Evolutionary conservation across 2,888 invertebrate species (phyloP), one percentile per base, ranked within the genome.

Genomic region (Automeris io): DNA sequence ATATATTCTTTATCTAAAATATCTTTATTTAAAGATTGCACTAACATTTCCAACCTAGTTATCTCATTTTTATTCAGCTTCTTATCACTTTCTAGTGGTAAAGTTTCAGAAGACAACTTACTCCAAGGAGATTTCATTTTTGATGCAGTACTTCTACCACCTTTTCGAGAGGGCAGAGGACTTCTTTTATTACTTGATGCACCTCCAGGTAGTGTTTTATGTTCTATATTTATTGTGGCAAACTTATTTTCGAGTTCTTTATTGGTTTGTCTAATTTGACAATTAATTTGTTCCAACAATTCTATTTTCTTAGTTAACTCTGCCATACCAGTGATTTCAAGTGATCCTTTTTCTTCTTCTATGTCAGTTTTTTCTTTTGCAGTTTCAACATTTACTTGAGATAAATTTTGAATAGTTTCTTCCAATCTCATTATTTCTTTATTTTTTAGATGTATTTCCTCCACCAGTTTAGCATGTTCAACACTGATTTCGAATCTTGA

Each of bases 301-400:
- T 88, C 88, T 37, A 91, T 70, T 53, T 90, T 71, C 56, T 85
- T 79, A 6, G 77, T 72, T 29, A 87, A 54, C 48, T 86, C 79
- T 38, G 61, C 65, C 81, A 86, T 82, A 44, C 72, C 68, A 21
- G 70, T 53, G 47, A 85, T 80, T 61, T 87, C 85, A 33, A 88
- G 66, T 48, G 81, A 85, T n/a, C 88, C 87, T 49, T 90, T 91
- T 61, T 92, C 91, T 57, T 87, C 83, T 52, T 87, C 88, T 56
- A 83, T 66, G 36, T 88, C 87, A 42, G 65, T 57, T 44, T 68
- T 64, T 44, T 66, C 62, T 51, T 70, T 65, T 18, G 56, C 42
- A 31, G 54, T 43, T 46, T 49, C 39, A 31, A 16, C 50, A 13
- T 53, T 57, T 34, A 46, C 36, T 37, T 65, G 42, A 34, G 64